Evolutionary conservation across 2,113 vertebrate genomes (phyloP).

Genomic region (Beaufortia kweichowensis): DNA sequence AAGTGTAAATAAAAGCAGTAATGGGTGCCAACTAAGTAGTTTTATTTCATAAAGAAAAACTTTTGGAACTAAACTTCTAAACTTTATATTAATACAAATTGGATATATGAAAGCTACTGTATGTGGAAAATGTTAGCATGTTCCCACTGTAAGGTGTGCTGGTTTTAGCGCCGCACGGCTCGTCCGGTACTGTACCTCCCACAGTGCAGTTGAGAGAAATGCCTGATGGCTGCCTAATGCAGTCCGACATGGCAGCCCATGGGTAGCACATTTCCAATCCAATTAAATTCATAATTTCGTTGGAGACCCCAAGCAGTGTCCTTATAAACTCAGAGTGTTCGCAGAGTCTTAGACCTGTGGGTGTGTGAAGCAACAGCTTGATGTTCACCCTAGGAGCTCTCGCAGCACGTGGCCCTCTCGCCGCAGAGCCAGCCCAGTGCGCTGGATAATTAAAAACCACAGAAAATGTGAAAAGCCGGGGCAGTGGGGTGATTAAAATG

Average conservation of each 20-base stretch:
- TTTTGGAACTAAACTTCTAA: no score
- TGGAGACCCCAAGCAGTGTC: constrained; percentile 42
- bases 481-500: constrained; percentile 51
- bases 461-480: constrained; percentile 23
- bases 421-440: constrained; percentile 44
- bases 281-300: constrained; percentile 58
- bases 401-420: constrained; percentile 33
- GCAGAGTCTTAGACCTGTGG: constrained; percentile 42
- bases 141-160: constrained; percentile 10
- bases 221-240: constrained; percentile 41
- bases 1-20: background rate
- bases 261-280: constrained; percentile 50
- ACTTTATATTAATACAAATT: no score
- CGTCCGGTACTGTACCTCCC: constrained; percentile 15
- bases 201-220: constrained; percentile 34
- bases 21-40: background rate
- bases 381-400: constrained; percentile 37
- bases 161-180: background rate
- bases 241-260: constrained; percentile 45
- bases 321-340: constrained; percentile 36
- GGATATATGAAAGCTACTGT: no score
- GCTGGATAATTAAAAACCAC: constrained; percentile 53
- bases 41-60: background rate
- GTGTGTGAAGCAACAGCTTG: constrained; percentile 24
- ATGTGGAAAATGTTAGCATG: background rate